Evolutionary conservation across 2,113 vertebrate genomes (phyloP).

Genomic region (Takifugu bimaculatus): DNA sequence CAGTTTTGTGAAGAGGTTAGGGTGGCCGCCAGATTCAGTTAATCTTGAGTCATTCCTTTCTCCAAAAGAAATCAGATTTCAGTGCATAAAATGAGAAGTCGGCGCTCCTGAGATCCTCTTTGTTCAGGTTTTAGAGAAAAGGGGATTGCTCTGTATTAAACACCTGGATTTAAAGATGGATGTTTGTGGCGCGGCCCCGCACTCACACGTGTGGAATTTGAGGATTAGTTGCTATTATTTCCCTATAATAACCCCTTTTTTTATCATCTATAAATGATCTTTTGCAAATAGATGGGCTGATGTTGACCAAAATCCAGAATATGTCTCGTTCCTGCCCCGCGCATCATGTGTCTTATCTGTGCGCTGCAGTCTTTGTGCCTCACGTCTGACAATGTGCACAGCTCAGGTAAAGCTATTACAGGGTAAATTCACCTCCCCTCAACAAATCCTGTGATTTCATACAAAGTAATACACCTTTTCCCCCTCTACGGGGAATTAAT

Average conservation of each 20-base stretch:
- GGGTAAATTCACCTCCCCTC: conserved; percentile 83
- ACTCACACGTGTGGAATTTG: conserved; percentile 45
- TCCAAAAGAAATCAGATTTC: conserved; percentile 88
- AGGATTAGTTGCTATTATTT: conserved; percentile 52
- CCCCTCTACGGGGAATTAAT: conserved; percentile 85
- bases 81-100: conserved; percentile 82
- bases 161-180: conserved; percentile 70
- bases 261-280: conserved; percentile 24
- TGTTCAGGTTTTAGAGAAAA: conserved; percentile 80
- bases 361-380: conserved; percentile 57
- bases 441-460: conserved; percentile 83
- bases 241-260: conserved; percentile 24
- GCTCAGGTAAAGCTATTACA: conserved; percentile 66
- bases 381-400: conserved; percentile 72
- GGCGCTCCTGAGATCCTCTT: conserved; percentile 80
- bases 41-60: conserved; percentile 86
- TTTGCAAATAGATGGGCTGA: conserved; percentile 12
- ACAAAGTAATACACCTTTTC: conserved; percentile 83
- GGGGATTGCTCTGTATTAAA: conserved; percentile 77
- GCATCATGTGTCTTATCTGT: conserved; percentile 62
- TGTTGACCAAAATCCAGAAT: conserved; percentile 12
- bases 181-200: conserved; percentile 48
- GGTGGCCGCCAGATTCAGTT: conserved; percentile 86
- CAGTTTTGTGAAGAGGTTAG: conserved; percentile 91
- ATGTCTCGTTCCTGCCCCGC: conserved; percentile 3